phyloP scores from a whole-genome alignment of 2,797 vertebrate genomes.

The Urocyon cinereoargenteus region DNA sequence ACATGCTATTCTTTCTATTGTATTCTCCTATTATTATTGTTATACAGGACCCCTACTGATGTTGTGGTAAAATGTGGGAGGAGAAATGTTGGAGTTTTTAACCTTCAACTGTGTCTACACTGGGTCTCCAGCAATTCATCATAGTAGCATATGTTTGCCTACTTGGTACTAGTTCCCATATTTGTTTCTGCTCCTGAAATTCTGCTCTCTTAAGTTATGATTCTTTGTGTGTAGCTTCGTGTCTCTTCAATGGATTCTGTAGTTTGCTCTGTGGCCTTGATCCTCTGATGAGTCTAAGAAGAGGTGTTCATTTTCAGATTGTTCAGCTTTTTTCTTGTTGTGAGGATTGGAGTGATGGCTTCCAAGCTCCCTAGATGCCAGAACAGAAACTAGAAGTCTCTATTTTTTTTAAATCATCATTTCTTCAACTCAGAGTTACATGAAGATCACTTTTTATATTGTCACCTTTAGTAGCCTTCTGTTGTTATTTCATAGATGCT shows the following conservation, averaged over 20 bases:
- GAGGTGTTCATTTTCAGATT: neutral
- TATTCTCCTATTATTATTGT: neutral
- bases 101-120: neutral
- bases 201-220: neutral
- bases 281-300: neutral
- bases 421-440: neutral
- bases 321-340: neutral
- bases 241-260: neutral
- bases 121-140: neutral
- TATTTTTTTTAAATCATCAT: neutral
- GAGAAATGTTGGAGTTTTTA: neutral
- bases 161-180: neutral
- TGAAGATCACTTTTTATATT: neutral
- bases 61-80: neutral
- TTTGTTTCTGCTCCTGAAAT: neutral
- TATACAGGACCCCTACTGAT: neutral
- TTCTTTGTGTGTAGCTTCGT: neutral
- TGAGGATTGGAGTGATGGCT: neutral
- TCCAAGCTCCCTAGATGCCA: neutral
- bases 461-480: neutral
- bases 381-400: neutral
- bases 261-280: neutral
- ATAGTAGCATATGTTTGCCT: neutral
- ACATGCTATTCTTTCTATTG: neutral
- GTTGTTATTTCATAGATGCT: neutral